phyloP scores from a whole-genome alignment of 1,140 invertebrate species.

The Listronotus oregonensis region DNA sequence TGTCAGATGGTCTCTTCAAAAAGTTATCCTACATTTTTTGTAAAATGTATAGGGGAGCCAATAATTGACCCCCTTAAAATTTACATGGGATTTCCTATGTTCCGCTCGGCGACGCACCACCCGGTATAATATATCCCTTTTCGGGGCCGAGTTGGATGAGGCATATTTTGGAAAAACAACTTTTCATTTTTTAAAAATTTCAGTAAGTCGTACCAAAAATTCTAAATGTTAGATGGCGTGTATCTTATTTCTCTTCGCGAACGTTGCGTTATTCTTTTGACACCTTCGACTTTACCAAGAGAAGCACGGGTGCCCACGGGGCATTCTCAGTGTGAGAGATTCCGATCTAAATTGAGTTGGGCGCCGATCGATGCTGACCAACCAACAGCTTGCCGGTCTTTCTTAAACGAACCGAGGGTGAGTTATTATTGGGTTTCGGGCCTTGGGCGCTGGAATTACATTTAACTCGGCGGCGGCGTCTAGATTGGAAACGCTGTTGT shows the following conservation, averaged over 20 bases:
- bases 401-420: constrained; percentile 17
- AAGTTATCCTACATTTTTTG: no score
- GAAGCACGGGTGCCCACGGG: not conserved
- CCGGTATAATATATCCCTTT: no score
- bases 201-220: no score
- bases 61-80: no score
- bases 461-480: constrained; percentile 12
- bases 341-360: constrained; percentile 25
- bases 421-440: constrained; percentile 21
- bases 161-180: no score
- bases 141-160: no score
- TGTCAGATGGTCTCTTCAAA: no score
- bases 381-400: not conserved
- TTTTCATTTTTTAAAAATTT: no score
- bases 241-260: not conserved
- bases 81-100: no score
- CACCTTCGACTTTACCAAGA: constrained; percentile 3
- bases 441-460: constrained; percentile 14
- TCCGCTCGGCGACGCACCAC: no score
- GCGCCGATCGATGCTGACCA: constrained; percentile 9
- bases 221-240: no score
- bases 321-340: constrained; percentile 18
- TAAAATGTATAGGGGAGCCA: no score
- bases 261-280: not conserved
- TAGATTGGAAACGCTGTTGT: constrained; percentile 12